phyloP scores from a whole-genome alignment of 2,888 invertebrate genomes.

The Euplexia lucipara region DNA sequence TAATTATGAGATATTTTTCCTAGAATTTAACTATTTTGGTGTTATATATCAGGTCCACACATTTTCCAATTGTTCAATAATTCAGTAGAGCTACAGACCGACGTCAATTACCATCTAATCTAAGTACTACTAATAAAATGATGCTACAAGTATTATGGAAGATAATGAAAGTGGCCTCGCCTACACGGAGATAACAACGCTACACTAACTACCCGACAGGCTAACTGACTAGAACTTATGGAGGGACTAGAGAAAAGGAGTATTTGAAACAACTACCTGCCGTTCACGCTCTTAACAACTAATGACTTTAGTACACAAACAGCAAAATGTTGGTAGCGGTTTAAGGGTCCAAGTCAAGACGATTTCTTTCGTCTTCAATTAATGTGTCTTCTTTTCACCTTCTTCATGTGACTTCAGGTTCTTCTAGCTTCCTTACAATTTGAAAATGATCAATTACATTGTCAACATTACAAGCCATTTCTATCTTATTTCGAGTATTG shows the following conservation, averaged over 20 bases:
- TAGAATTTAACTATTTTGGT: background rate
- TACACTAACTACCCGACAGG: constrained; percentile 62
- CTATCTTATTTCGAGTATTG: background rate
- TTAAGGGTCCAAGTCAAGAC: background rate
- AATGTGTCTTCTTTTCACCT: background rate
- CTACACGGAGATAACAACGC: constrained; percentile 83
- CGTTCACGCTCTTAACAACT: constrained; percentile 55
- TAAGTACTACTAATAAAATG: constrained; percentile 80
- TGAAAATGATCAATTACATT: background rate
- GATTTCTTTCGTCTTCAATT: background rate
- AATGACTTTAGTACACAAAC: constrained; percentile 9
- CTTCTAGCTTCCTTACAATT: background rate
- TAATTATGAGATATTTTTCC: constrained; percentile 6
- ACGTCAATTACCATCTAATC: constrained; percentile 71
- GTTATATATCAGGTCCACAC: background rate
- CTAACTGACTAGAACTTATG: constrained; percentile 81
- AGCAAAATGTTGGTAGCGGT: background rate
- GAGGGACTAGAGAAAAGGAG: constrained; percentile 86
- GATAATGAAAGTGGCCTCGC: constrained; percentile 86
- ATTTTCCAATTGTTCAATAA: constrained; percentile 42
- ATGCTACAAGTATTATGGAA: constrained; percentile 83
- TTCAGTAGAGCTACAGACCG: constrained; percentile 61
- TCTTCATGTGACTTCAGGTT: background rate
- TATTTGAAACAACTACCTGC: constrained; percentile 73
- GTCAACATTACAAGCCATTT: background rate